Evolutionary conservation across 2,797 vertebrate species (phyloP).

Genomic region (Psittacula derbiana): DNA sequence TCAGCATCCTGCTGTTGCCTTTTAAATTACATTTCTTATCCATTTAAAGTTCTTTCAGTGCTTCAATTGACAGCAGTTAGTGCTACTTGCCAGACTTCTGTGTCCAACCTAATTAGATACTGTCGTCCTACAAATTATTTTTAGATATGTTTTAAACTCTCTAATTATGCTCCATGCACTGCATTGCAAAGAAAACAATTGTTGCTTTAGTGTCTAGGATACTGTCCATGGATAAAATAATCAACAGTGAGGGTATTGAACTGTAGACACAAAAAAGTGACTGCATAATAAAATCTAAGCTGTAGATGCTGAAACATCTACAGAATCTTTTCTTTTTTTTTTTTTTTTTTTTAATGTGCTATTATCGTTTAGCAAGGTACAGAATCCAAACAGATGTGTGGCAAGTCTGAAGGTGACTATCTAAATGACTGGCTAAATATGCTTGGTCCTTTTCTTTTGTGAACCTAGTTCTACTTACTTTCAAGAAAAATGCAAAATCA

Average conservation of each 20-base stretch:
- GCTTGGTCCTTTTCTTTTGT: neutral
- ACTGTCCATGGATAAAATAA: neutral
- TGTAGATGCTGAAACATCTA: neutral
- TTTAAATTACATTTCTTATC: slow-evolving; percentile 36
- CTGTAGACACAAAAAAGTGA: neutral
- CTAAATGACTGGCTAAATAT: neutral
- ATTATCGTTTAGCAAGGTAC: neutral
- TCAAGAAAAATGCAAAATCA: neutral
- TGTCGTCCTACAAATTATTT: slow-evolving; percentile 53
- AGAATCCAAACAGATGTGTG: neutral
- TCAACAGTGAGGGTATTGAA: neutral
- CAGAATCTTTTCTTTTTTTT: accelerated
- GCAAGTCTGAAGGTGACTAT: neutral
- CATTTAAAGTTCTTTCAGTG: slow-evolving; percentile 3
- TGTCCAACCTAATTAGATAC: neutral
- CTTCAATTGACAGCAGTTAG: slow-evolving; percentile 6
- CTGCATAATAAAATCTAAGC: neutral
- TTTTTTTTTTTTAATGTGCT: accelerated
- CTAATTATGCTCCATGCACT: neutral
- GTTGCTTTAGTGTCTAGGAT: neutral
- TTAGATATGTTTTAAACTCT: neutral
- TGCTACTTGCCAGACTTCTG: neutral
- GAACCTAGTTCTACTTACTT: neutral
- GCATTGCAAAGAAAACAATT: neutral
- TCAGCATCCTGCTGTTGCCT: neutral